Evolutionary conservation across 2,113 vertebrate species (phyloP), one percentile per base, ranked within the genome.

Genomic region (Hippolais icterina): DNA sequence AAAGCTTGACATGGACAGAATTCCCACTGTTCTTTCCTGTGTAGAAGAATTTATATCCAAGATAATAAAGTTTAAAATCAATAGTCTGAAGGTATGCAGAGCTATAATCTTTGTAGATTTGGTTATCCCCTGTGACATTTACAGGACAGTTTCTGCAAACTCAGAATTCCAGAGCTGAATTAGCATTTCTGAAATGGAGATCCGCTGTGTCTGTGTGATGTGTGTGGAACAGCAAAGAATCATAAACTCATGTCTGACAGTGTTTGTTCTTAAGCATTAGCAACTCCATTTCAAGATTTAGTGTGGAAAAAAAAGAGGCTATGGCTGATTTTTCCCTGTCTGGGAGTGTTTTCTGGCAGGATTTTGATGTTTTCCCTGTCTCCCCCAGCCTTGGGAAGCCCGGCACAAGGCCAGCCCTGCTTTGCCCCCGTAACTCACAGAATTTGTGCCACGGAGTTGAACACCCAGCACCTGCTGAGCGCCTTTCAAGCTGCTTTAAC

Each of bases 391-490:
- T 60, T 3, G 61, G 59, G 28, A 75, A 95, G 64, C 65, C 47
- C 44, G 15, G 11, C 15, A 28, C 47, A 13, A 57, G 47, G 53
- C 75, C 96, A 93, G 87, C 39, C 49, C 87, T 54, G 63, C 74
- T 76, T 47, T 84, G 78, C 53, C 42, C 56, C 79, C 12, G 71
- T 24, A 91, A 94, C 95, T 78, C 76, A 28, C 52, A 78, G 80
- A 92, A 83, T 83, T n/a, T 83, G 75, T 33, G 89, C 74, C 15
- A 72, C 25, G 0, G 69, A 86, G 75, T 80, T 22, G 2, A 74
- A 95, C 94, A 97, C 39, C 82, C 66, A 97, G 63, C 91, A 96
- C 91, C 94, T 97, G 93, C 93, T 94, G 72, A 77, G 95, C 6
- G 93, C 74, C 54, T 96, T 96, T 97, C 86, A 91, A 46, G 87